A percentile compares a stretch with the other conserved stretches of the same genome.
phyloP scores from a whole-genome alignment of 1,140 invertebrate genomes.

The Galleria mellonella region DNA sequence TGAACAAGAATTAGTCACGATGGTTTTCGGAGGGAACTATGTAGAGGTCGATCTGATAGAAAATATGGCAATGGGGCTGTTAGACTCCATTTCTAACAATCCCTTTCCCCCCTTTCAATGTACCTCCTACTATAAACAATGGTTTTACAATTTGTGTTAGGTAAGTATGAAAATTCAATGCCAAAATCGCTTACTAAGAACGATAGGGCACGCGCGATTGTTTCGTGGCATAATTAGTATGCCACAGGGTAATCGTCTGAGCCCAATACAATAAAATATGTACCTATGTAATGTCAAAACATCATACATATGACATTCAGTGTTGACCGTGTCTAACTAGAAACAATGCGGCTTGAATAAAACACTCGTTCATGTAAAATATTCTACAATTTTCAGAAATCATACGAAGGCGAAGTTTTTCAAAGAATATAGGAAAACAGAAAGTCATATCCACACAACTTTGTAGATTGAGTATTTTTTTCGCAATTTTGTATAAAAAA shows the following conservation, averaged over 20 bases:
- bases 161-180: conserved; percentile 1
- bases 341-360: conserved; percentile 27
- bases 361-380: conserved; percentile 28
- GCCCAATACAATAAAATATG: conserved; percentile 23
- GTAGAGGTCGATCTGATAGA: no score
- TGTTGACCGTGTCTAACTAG: conserved; percentile 58
- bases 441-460: no score
- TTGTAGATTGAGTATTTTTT: no score
- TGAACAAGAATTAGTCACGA: no score
- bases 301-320: conserved; percentile 48
- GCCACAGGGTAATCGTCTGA: conserved; percentile 22
- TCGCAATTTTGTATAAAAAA: no score
- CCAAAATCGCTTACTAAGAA: conserved; percentile 23
- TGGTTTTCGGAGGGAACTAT: no score
- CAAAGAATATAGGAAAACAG: conserved; percentile 22
- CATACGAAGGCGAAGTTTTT: conserved; percentile 23
- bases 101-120: no score
- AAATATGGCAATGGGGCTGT: no score
- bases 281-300: conserved; percentile 9
- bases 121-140: no score
- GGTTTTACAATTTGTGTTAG: background rate
- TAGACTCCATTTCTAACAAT: no score
- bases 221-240: conserved; percentile 42
- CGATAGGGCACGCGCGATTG: conserved; percentile 32
- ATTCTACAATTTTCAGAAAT: conserved; percentile 37